Conservation (phyloP, 2,888 invertebrate species). For the Thereva unica region DNA sequence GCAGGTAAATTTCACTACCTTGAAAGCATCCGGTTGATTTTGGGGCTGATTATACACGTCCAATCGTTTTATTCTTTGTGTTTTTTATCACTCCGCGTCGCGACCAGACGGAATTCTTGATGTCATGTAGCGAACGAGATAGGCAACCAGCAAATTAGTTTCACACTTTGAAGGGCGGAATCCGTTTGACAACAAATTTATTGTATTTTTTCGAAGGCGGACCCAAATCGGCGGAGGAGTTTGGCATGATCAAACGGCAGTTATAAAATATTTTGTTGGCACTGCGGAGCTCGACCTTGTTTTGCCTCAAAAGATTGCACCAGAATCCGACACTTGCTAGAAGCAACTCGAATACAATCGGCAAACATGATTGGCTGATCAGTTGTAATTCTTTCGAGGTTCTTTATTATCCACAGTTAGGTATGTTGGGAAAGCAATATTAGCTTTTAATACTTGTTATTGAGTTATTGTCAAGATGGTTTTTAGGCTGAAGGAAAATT, state of each 20-base stretch:
- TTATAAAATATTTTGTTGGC: not conserved
- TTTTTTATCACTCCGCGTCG: not conserved
- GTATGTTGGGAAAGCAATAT: too few species aligned
- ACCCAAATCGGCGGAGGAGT: not conserved
- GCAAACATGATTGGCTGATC: too few species aligned
- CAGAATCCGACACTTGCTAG: too few species aligned
- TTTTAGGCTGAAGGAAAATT: too few species aligned
- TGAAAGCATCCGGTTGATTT: not conserved
- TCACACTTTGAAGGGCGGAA: conserved; percentile 28
- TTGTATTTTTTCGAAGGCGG: conserved; percentile 14
- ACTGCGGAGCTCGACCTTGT: too few species aligned
- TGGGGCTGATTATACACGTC: not conserved
- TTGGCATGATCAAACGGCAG: not conserved
- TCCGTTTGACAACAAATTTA: conserved; percentile 22
- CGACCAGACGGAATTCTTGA: conserved; percentile 24
- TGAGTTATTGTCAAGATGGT: too few species aligned
- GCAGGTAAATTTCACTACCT: conserved; percentile 4
- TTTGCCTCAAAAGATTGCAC: too few species aligned
- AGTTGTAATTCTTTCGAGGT: too few species aligned
- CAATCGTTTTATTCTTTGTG: not conserved
- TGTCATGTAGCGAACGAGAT: conserved; percentile 31
- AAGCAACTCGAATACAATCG: too few species aligned
- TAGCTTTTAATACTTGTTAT: too few species aligned
- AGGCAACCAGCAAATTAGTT: conserved; percentile 34
- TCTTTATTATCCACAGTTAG: too few species aligned